phyloP scores from a whole-genome alignment of 1,140 invertebrate species.

The Nautilus pompilius region DNA sequence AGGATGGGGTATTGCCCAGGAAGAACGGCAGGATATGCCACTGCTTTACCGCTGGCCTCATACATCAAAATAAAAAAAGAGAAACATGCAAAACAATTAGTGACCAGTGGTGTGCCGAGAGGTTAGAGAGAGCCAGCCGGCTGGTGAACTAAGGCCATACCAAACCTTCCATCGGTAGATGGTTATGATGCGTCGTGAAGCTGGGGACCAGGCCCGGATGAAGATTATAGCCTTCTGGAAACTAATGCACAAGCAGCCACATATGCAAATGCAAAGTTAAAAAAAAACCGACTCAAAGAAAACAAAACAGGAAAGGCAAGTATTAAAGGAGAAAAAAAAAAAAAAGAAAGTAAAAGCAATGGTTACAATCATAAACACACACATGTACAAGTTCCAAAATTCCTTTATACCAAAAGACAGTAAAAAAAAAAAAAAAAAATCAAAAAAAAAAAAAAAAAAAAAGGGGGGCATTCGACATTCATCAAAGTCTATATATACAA shows the following conservation, averaged over 20 bases:
- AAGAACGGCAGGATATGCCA: conserved; percentile 67
- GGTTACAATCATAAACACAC: not conserved
- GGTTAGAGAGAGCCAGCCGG: not conserved
- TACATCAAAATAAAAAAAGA: conserved; percentile 40
- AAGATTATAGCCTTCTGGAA: not conserved
- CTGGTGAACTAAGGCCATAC: not conserved
- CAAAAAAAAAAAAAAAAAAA: too few species aligned
- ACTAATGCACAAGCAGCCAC: not conserved
- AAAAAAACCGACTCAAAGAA: not conserved
- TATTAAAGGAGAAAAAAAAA: not conserved
- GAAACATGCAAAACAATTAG: conserved; percentile 47
- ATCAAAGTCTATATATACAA: too few species aligned
- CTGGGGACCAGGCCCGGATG: not conserved
- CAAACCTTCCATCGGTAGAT: not conserved
- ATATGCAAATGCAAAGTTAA: not conserved
- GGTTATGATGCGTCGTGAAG: not conserved
- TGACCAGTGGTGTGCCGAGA: conserved; percentile 13
- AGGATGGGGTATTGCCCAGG: conserved; percentile 36
- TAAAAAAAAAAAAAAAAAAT: too few species aligned
- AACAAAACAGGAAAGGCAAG: not conserved
- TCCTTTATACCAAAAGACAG: too few species aligned
- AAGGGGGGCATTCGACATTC: too few species aligned
- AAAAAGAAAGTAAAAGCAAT: not conserved
- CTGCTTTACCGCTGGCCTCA: conserved; percentile 35
- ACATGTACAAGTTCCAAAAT: not conserved